phyloP scores from a whole-genome alignment of 2,888 invertebrate genomes.

The Dinocampus coccinellae region DNA sequence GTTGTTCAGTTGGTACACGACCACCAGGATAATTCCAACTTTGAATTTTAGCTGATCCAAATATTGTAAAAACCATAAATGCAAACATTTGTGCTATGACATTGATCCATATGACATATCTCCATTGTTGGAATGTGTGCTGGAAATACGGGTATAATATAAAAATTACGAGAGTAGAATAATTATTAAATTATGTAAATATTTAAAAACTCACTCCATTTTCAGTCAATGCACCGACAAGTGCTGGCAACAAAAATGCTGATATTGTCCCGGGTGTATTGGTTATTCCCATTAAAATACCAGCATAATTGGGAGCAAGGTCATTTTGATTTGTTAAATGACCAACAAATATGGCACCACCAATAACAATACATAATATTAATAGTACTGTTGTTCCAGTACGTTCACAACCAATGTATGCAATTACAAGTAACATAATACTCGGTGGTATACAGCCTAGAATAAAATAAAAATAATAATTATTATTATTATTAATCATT shows the following conservation, averaged over 20 bases:
- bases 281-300: slow-evolving; percentile 66
- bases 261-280: slow-evolving; percentile 66
- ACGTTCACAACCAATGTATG: slow-evolving; percentile 60
- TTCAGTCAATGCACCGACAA: slow-evolving; percentile 59
- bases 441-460: slow-evolving; percentile 61
- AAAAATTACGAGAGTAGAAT: background rate
- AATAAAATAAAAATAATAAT: background rate
- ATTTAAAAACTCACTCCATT: slow-evolving; percentile 53
- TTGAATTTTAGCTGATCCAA: slow-evolving; percentile 64
- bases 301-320: slow-evolving; percentile 65
- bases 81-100: slow-evolving; percentile 54
- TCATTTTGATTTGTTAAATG: slow-evolving; percentile 65
- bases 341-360: slow-evolving; percentile 63
- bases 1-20: slow-evolving; percentile 21
- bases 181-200: background rate
- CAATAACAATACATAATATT: slow-evolving; percentile 56
- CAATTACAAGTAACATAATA: slow-evolving; percentile 56
- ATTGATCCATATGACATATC: slow-evolving; percentile 59
- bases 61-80: slow-evolving; percentile 53
- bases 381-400: slow-evolving; percentile 52
- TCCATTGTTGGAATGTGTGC: slow-evolving; percentile 63
- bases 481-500: background rate
- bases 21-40: slow-evolving; percentile 59
- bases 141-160: too few relatives aligned
- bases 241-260: slow-evolving; percentile 60